These are phyloP conservation scores for Cheilosia grossa DNA, from an alignment of 2,888 invertebrate genomes.

Conservation along the genomic window DNA sequence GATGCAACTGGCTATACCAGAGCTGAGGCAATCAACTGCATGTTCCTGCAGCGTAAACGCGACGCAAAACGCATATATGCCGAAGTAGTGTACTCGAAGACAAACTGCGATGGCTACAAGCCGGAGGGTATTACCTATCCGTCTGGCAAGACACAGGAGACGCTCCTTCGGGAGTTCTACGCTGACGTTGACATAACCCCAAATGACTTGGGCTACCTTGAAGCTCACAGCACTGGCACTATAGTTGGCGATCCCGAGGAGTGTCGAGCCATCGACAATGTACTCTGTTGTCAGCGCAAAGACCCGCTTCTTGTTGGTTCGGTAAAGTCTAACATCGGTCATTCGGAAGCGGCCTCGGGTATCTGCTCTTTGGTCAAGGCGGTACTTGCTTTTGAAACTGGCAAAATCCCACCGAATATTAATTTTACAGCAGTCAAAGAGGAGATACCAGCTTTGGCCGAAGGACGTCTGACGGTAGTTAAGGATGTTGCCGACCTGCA, in stretches of 20 bases:
- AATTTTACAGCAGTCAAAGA: slow-evolving; percentile 88
- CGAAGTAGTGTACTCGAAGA: slow-evolving; percentile 89
- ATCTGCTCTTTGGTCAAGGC: slow-evolving; percentile 93
- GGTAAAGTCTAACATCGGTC: slow-evolving; percentile 97
- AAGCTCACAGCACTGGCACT: slow-evolving; percentile 94
- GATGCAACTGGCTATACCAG: slow-evolving; percentile 92
- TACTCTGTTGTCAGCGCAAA: slow-evolving; percentile 90
- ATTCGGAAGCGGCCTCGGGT: slow-evolving; percentile 94
- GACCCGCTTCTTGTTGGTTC: slow-evolving; percentile 93
- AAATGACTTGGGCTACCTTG: slow-evolving; percentile 89
- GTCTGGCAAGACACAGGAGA: slow-evolving; percentile 86
- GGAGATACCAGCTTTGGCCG: slow-evolving; percentile 86
- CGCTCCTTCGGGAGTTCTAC: slow-evolving; percentile 87
- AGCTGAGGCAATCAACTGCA: slow-evolving; percentile 90
- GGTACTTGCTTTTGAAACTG: slow-evolving; percentile 91
- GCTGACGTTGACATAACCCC: slow-evolving; percentile 89
- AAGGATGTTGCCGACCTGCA: slow-evolving; percentile 88
- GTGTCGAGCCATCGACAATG: slow-evolving; percentile 90
- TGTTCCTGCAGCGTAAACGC: slow-evolving; percentile 89
- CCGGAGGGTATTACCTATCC: slow-evolving; percentile 89
- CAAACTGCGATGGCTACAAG: slow-evolving; percentile 91
- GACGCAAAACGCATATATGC: slow-evolving; percentile 88
- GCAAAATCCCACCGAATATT: slow-evolving; percentile 93
- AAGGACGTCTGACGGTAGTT: slow-evolving; percentile 89
- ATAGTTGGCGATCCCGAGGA: slow-evolving; percentile 96